A percentile compares a stretch with the other conserved stretches of the same genome.
phyloP scores from a whole-genome alignment of 2,113 vertebrate species.

The Eonycteris spelaea region DNA sequence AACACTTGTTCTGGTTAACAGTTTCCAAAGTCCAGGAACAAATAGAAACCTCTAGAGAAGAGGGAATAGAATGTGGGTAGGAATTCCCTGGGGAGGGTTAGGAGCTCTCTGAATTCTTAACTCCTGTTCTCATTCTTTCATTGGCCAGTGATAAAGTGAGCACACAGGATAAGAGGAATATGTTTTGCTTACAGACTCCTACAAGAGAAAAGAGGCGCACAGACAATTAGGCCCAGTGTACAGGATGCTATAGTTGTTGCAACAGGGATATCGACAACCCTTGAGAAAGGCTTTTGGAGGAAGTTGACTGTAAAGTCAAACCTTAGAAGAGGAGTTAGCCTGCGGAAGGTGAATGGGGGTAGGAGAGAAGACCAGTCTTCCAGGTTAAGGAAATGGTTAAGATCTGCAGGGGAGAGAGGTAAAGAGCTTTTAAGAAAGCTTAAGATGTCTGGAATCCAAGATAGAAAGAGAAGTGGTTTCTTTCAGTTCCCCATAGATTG shows the following conservation, averaged over 20 bases:
- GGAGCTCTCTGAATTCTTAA: background rate
- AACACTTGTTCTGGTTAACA: background rate
- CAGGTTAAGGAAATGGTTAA: background rate
- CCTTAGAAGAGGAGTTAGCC: background rate
- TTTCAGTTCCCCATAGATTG: background rate
- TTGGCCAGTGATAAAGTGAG: background rate
- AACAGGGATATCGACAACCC: background rate
- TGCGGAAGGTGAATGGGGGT: background rate
- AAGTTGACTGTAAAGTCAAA: background rate
- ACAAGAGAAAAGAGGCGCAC: background rate
- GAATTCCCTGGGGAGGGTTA: background rate
- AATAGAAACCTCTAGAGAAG: slow-evolving; percentile 8
- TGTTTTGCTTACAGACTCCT: background rate
- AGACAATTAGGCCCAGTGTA: background rate
- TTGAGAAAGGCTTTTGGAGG: background rate
- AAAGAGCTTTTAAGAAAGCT: background rate
- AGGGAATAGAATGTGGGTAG: background rate
- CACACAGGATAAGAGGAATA: background rate
- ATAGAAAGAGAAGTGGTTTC: background rate
- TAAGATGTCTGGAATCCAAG: background rate
- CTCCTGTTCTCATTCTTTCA: background rate
- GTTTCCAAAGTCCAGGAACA: slow-evolving; percentile 14
- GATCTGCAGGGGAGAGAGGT: background rate
- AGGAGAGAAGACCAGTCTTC: background rate
- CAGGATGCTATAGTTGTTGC: background rate